Evolutionary conservation across 2,797 vertebrate genomes (phyloP), one percentile per base, ranked within the genome.

Genomic region (Columba guinea): DNA sequence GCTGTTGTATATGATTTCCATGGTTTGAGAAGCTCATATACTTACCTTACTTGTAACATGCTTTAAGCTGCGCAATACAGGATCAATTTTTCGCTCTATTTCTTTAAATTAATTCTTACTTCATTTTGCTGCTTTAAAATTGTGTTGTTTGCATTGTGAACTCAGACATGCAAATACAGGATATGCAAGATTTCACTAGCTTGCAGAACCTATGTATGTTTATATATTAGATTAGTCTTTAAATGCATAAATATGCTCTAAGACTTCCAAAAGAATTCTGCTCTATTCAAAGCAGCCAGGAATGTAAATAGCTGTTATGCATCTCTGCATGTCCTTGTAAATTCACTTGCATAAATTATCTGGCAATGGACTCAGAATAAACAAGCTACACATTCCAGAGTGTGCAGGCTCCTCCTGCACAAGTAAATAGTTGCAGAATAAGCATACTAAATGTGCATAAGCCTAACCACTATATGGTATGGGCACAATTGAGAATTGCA

Each of bases 331-430:
- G 30, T 37, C 17, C 51, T 75, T 30, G 27, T 82, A 84, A 73
- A 82, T 91, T 81, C 55, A 49, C 49, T 91, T 84, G 48, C 37
- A 48, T 69, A 87, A 93, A 70, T 94, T 94, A 67, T 23, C 58
- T 75, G 76, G 67, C 55, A 83, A 10, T 39, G 35, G 28, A 76
- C 55, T 90, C 55, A 46, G 58, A 84, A 89, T 90, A 89, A 88
- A 68, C n/a, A 77, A 65, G 58, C 30, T 46, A 75, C 89, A 76
- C 65, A 87, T 86, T 52, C 23, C 44, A 6, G 65, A 48, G 41
- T 32, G 44, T 49, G 24, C 34, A 70, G 39, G 60, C 63, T 90
- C 35, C 51, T 94, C 39, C 78, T 85, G 49, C 27, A 71, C 46
- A 71, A 91, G 46, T 27, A 60, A 80, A 26, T 88, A 89, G 84